Conservation (phyloP, 2,888 invertebrate species). For the Agrochola litura region DNA sequence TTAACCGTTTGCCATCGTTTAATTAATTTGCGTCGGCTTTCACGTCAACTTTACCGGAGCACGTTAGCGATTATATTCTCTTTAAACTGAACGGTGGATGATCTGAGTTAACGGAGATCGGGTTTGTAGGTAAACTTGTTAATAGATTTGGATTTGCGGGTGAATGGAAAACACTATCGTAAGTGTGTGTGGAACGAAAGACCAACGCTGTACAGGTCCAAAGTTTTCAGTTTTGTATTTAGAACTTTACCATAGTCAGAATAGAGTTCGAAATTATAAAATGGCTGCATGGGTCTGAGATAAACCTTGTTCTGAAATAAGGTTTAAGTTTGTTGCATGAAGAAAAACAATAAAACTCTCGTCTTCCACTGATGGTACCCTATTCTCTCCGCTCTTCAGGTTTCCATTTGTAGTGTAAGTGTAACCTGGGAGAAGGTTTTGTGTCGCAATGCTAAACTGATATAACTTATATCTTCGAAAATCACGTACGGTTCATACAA, state of each 20-base stretch:
- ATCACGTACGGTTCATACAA: neutral
- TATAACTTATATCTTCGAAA: too few relatives aligned
- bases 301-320: neutral
- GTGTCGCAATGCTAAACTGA: neutral
- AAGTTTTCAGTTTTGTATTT: neutral
- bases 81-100: constrained; percentile 12
- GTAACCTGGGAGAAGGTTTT: neutral
- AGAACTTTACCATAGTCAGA: neutral
- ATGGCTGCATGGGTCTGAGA: neutral
- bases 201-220: too few relatives aligned
- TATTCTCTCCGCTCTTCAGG: neutral
- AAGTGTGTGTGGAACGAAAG: too few relatives aligned
- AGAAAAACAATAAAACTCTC: neutral
- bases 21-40: constrained; percentile 36
- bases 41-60: constrained; percentile 19
- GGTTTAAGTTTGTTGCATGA: neutral
- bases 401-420: neutral
- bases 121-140: neutral
- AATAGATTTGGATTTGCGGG: neutral
- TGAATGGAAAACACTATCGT: neutral
- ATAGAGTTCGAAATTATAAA: neutral
- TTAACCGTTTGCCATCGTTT: constrained; percentile 29
- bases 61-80: constrained; percentile 15
- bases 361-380: neutral
- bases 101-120: neutral